Base-by-base conservation (phyloP, 2,113 vertebrate species). In the Mastomys natalensis region DNA sequence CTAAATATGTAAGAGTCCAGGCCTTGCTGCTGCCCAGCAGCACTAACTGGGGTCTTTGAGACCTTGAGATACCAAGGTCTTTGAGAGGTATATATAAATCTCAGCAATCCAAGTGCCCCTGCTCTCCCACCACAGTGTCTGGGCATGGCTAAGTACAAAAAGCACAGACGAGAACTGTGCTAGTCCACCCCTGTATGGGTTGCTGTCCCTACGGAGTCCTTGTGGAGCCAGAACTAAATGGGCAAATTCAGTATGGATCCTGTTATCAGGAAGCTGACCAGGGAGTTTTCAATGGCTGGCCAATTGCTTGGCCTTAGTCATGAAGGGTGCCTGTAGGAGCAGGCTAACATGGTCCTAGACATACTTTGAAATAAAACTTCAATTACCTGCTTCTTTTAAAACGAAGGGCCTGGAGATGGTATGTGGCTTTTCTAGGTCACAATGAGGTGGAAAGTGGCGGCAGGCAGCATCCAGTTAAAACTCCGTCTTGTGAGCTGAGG, bases 91-190 rank as follows among this genome's bases (percentile, higher is more conserved):
- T 2, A 68, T 16, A 31, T 2, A 74, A 68, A 48, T 8, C 76
- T 74, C 3, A 31, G 66, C 45, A 78, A 73, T 17, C 1, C 58
- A 22, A 62, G 60, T 24, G n/a, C 80, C 40, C 31, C 45, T 9
- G 15, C 40, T 85, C n/a, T 85, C 40, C 58, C 1, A 4, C 10
- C 37, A 34, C 29, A n/a, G 26, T 31, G 19, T 58, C 62, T 19
- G 55, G 62, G 43, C 60, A 16, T 0, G 22, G 74, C 2, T 0
- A 31, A 43, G 37, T 3, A 48, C 34, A 74, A 7, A 0, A 0
- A 10, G 43, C 58, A 7, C 2, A 24, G 45, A 12, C 13, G 17
- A 51, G 45, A 53, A 29, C 37, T 55, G 10, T 68, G 34, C 15
- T 7, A 85, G 5, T 29, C 2, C 15, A 68, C 10, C 55, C 16